Evolutionary conservation across 2,113 vertebrate species (phyloP).

Genomic region (Oenanthe oenanthe): DNA sequence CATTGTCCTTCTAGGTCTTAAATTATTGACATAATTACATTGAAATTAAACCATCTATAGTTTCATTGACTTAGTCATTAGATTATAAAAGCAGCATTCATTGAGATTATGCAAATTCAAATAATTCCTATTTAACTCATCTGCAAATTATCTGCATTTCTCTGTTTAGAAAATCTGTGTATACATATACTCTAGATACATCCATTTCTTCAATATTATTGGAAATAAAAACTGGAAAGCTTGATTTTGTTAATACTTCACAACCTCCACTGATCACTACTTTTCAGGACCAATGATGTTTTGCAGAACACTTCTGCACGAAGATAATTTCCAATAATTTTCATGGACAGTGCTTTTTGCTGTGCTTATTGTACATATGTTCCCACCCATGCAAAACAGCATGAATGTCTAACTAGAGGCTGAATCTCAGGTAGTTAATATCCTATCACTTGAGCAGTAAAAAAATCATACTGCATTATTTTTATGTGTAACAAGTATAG

Average conservation of each 20-base stretch:
- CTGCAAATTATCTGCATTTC: neutral
- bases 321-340: neutral
- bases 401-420: neutral
- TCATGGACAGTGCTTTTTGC: neutral
- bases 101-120: neutral
- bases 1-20: neutral
- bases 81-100: neutral
- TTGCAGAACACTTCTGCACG: neutral
- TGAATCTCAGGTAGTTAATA: neutral
- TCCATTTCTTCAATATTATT: neutral
- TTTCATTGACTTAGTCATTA: neutral
- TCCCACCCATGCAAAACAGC: neutral
- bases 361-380: neutral
- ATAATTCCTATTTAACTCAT: neutral
- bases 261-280: neutral
- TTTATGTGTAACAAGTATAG: neutral
- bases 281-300: neutral
- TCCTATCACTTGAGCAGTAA: neutral
- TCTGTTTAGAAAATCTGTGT: neutral
- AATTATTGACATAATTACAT: neutral
- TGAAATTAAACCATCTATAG: neutral
- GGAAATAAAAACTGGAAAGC: neutral
- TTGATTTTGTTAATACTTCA: neutral
- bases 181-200: neutral
- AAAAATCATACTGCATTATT: neutral